These are phyloP conservation scores for Acridotheres tristis DNA, from an alignment of 2,797 vertebrate species.

Conservation along the genomic window DNA sequence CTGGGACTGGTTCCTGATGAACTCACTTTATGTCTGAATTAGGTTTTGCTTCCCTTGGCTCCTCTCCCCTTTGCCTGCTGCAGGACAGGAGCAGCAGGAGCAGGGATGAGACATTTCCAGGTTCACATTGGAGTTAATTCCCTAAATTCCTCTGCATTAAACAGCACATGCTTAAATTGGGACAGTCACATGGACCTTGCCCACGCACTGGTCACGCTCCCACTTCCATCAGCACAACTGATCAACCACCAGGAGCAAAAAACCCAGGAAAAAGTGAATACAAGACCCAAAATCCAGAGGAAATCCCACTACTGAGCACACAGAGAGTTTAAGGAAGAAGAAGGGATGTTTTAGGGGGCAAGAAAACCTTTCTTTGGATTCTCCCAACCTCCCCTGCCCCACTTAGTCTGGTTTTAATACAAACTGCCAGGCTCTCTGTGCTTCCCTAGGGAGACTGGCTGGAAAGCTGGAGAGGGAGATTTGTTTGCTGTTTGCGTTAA, in stretches of 20 bases:
- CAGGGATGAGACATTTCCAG: neutral
- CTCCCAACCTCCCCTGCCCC: neutral
- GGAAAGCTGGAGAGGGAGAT: neutral
- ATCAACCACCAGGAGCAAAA: neutral
- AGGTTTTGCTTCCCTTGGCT: neutral
- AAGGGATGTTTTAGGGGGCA: neutral
- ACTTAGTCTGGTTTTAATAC: neutral
- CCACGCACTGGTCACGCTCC: slow-evolving; percentile 19
- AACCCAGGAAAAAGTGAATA: neutral
- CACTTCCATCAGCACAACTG: neutral
- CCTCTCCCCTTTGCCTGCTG: neutral
- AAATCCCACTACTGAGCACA: neutral
- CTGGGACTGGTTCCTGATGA: neutral
- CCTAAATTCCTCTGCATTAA: neutral
- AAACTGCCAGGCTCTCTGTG: neutral
- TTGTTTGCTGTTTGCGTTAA: slow-evolving; percentile 10
- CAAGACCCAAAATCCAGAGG: neutral
- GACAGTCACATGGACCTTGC: slow-evolving; percentile 29
- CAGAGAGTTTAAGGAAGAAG: neutral
- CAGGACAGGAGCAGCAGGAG: neutral
- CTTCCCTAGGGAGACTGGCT: slow-evolving; percentile 3
- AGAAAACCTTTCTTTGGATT: neutral
- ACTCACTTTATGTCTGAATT: neutral
- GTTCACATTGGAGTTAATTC: neutral
- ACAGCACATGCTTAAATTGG: neutral